Evolutionary conservation across 2,113 vertebrate species (phyloP).

Genomic region (Mungos mungo): DNA sequence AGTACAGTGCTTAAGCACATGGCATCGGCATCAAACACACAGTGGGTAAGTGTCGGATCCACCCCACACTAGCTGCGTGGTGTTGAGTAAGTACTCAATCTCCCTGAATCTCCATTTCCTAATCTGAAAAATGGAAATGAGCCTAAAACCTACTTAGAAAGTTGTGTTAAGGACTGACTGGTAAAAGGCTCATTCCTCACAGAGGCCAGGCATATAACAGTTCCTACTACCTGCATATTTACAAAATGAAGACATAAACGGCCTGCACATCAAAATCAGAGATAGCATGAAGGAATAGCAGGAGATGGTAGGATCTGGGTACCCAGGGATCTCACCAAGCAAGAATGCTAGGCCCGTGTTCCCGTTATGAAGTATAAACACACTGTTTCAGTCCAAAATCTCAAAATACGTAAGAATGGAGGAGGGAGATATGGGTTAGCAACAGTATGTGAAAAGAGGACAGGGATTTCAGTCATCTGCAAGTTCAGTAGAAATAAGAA

Average conservation of each 20-base stretch:
- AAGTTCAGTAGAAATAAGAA: background rate
- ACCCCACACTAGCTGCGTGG: background rate
- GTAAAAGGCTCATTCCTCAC: background rate
- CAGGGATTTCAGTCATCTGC: background rate
- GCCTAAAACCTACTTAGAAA: background rate
- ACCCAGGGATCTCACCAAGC: background rate
- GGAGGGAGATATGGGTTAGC: background rate
- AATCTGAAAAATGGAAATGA: background rate
- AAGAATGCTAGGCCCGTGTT: background rate
- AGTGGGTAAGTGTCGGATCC: background rate
- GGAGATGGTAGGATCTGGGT: background rate
- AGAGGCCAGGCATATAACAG: background rate
- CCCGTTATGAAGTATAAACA: background rate
- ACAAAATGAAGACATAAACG: background rate
- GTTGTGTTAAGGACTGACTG: background rate
- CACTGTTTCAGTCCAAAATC: background rate
- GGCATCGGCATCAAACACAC: background rate
- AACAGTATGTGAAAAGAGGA: background rate
- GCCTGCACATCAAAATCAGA: background rate
- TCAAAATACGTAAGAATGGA: background rate
- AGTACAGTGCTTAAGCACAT: background rate
- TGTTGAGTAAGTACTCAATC: background rate
- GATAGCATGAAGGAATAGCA: background rate
- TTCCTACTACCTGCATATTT: background rate
- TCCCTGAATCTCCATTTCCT: background rate